A percentile compares a stretch with the other conserved stretches of the same genome.
Conservation (phyloP, 1,140 invertebrate genomes). For the Aphelenchoides avenae region DNA sequence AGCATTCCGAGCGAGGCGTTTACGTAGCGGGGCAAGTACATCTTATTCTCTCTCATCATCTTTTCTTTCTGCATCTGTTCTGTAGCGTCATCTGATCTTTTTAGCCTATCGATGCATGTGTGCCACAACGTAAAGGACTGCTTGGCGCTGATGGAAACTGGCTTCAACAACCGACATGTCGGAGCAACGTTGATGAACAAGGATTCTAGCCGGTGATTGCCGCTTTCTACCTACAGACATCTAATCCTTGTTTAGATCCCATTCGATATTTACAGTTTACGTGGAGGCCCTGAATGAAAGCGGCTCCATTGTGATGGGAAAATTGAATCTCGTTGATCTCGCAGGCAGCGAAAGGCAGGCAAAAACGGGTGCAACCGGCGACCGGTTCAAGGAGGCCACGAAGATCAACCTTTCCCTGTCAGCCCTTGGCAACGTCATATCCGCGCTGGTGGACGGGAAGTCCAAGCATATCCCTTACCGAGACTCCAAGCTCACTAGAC, state of each 20-base stretch:
- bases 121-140: conserved; percentile 74
- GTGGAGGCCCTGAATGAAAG: conserved; percentile 72
- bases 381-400: conserved; percentile 84
- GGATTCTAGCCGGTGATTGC: conserved; percentile 70
- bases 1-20: conserved; percentile 75
- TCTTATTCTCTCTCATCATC: too few species aligned
- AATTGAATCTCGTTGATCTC: conserved; percentile 79
- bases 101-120: conserved; percentile 68
- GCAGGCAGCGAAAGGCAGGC: conserved; percentile 63
- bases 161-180: conserved; percentile 71
- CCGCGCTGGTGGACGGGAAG: conserved; percentile 79
- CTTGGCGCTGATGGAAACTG: conserved; percentile 70
- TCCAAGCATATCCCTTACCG: conserved; percentile 80
- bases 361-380: conserved; percentile 80
- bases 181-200: conserved; percentile 80
- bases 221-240: background rate
- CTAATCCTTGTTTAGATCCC: conserved; percentile 71
- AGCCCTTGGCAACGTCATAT: conserved; percentile 89
- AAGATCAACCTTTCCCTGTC: conserved; percentile 92
- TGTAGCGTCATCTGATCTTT: too few species aligned
- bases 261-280: conserved; percentile 85
- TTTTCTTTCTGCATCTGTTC: too few species aligned
- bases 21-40: conserved; percentile 68
- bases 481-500: conserved; percentile 85
- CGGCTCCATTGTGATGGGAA: conserved; percentile 68